Evolutionary conservation across 2,113 vertebrate genomes (phyloP).

Genomic region (Geothlypis trichas): DNA sequence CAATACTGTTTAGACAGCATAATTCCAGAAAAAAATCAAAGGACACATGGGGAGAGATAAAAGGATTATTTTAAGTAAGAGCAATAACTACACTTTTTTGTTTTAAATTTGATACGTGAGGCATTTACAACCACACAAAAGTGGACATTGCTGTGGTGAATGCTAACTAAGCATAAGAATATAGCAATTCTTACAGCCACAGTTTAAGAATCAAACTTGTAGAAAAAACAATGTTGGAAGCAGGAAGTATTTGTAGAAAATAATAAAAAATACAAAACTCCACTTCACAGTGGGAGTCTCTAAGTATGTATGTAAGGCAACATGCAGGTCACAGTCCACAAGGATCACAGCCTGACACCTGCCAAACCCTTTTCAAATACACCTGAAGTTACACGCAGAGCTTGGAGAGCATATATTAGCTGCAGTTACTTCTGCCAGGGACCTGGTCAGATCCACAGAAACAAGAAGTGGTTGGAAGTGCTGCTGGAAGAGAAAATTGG

Average conservation of each 20-base stretch:
- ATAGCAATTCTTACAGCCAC: fast-evolving
- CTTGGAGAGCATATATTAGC: background rate
- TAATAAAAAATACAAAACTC: too few species aligned
- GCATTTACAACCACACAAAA: background rate
- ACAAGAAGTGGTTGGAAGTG: background rate
- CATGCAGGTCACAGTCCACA: background rate
- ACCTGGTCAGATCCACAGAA: background rate
- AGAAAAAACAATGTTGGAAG: background rate
- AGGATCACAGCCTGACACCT: background rate
- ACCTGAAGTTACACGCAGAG: background rate
- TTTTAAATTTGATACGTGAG: background rate
- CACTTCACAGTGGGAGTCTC: background rate
- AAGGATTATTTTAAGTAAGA: background rate
- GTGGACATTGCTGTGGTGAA: background rate
- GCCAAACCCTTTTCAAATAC: background rate
- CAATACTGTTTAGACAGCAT: background rate
- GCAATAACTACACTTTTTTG: background rate
- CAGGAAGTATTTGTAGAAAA: background rate
- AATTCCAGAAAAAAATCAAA: constrained; percentile 10
- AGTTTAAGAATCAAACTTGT: background rate
- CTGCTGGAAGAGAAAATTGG: background rate
- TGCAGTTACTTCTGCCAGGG: background rate
- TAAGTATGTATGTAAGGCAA: background rate
- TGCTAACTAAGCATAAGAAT: background rate
- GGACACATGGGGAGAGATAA: background rate